These are phyloP conservation scores for Diadumene lineata DNA, from an alignment of 92 coral and sea anemone genomes.

Conservation along the genomic window DNA sequence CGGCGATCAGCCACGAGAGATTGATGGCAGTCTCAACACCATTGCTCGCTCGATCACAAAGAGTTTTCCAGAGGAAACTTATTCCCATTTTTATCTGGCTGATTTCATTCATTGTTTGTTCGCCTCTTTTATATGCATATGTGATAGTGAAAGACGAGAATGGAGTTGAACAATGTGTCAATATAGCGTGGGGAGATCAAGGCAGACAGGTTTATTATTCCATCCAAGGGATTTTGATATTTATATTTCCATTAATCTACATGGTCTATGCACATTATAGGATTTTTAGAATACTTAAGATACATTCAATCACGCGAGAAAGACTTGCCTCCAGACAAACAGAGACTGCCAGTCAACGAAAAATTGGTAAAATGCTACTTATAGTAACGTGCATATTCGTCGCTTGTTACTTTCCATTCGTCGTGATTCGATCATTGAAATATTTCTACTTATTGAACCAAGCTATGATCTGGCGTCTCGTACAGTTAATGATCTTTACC, in stretches of 20 bases:
- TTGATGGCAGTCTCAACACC: conserved; percentile 70
- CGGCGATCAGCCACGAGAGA: conserved; percentile 76
- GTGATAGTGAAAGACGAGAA: conserved; percentile 36
- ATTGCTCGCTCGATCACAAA: conserved; percentile 62
- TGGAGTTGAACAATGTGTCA: conserved; percentile 58
- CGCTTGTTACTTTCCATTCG: conserved; percentile 71
- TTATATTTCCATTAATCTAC: conserved; percentile 59
- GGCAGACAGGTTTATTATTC: conserved; percentile 85
- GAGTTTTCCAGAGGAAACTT: conserved; percentile 35
- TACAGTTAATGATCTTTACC: conserved; percentile 73
- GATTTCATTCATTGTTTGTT: conserved; percentile 47
- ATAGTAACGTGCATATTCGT: conserved; percentile 70
- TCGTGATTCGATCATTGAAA: conserved; percentile 55
- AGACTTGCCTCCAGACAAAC: conserved; percentile 19
- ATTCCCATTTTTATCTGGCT: conserved; percentile 64
- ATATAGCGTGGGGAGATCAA: conserved; percentile 65
- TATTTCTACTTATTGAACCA: conserved; percentile 68
- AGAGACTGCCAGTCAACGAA: conserved; percentile 42
- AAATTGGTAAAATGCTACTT: conserved; percentile 75
- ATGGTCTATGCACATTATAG: conserved; percentile 74
- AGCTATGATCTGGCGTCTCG: conserved; percentile 60
- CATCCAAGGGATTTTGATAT: conserved; percentile 68
- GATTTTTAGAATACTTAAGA: conserved; percentile 54
- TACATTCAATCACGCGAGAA: conserved; percentile 37
- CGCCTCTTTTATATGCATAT: conserved; percentile 83